Conservation (phyloP, 2,797 vertebrate species). For the Tragopan temminckii region DNA sequence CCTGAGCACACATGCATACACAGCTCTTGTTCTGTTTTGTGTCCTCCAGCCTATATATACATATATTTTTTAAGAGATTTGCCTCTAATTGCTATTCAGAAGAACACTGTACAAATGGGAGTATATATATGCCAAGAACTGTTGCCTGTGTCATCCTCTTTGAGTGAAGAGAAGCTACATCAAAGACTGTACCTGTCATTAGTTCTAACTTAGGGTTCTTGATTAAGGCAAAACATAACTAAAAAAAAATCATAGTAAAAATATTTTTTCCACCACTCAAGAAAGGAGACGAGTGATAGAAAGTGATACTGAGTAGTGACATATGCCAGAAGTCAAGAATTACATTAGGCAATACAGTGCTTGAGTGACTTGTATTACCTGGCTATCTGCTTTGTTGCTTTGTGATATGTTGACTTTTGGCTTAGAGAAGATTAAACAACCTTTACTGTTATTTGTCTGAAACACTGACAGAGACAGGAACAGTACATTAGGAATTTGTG, state of each 20-base stretch:
- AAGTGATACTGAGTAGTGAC: not conserved
- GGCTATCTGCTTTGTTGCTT: not conserved
- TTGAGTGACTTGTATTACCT: not conserved
- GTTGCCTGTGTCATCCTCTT: not conserved
- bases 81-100: not conserved
- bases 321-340: not conserved
- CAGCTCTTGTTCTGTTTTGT: not conserved
- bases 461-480: not conserved
- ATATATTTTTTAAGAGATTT: not conserved
- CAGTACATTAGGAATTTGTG: not conserved
- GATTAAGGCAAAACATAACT: constrained; percentile 1
- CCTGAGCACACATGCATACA: not conserved
- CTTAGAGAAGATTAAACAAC: constrained; percentile 15
- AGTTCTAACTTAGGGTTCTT: not conserved
- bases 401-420: not conserved
- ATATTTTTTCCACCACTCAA: not conserved
- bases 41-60: not conserved
- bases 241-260: not conserved
- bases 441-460: not conserved
- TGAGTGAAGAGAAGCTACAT: not conserved
- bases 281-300: not conserved
- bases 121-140: not conserved
- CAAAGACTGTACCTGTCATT: not conserved
- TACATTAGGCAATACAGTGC: not conserved
- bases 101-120: not conserved